Evolutionary conservation across 2,113 vertebrate species (phyloP).

Genomic region (Peucedramus taeniatus): DNA sequence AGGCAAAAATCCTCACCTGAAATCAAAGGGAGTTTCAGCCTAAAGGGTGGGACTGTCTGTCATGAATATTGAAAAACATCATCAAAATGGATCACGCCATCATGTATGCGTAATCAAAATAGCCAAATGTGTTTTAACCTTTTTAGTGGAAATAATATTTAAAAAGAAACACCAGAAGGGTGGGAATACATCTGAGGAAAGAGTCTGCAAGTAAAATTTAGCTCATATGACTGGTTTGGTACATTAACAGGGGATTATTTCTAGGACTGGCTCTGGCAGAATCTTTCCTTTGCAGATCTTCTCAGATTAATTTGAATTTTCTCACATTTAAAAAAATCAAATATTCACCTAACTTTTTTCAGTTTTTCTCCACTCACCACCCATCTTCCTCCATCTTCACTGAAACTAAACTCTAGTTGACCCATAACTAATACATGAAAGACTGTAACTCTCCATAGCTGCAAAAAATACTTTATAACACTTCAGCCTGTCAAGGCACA

Average conservation of each 20-base stretch:
- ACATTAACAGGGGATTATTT: not conserved
- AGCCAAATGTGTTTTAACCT: not conserved
- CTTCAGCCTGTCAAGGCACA: not conserved
- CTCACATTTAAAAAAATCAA: not conserved
- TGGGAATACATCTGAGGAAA: conserved; percentile 15
- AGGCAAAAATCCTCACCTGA: not conserved
- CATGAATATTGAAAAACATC: conserved; percentile 23
- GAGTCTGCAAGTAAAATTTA: conserved; percentile 13
- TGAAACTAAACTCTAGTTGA: not conserved
- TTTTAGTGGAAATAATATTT: conserved; percentile 48
- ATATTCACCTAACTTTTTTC: not conserved
- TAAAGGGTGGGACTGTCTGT: not conserved
- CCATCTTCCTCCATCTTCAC: not conserved
- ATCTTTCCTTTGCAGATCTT: not conserved
- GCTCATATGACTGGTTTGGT: not conserved
- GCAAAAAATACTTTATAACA: not conserved
- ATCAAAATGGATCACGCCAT: not conserved
- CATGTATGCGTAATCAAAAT: not conserved
- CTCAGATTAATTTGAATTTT: not conserved
- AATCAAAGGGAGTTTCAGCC: conserved; percentile 29
- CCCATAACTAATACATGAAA: not conserved
- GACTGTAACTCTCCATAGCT: not conserved
- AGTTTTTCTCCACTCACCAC: not conserved
- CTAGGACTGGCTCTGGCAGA: not conserved
- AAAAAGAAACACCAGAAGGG: not conserved